These are phyloP conservation scores for Bostrychus sinensis DNA, from an alignment of 2,113 vertebrate species.

Conservation along the genomic window DNA sequence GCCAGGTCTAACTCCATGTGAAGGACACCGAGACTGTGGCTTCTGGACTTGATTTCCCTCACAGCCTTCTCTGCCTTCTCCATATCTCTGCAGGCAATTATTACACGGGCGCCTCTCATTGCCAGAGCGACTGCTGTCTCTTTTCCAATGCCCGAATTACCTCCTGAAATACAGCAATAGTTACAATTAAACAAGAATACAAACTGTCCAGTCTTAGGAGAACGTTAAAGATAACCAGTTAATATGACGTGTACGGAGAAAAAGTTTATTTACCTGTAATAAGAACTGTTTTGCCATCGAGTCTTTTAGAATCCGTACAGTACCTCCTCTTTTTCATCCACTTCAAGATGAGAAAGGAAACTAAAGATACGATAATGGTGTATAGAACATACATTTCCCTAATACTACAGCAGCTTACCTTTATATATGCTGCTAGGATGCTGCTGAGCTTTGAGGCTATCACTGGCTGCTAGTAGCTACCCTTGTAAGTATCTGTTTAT, in stretches of 20 bases:
- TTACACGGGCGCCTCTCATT: slow-evolving; percentile 77
- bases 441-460: slow-evolving; percentile 15
- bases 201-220: no score
- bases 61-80: slow-evolving; percentile 74
- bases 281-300: slow-evolving; percentile 83
- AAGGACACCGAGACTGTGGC: slow-evolving; percentile 73
- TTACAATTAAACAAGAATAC: not conserved
- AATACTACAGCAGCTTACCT: not conserved
- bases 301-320: slow-evolving; percentile 77
- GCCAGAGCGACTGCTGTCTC: slow-evolving; percentile 80
- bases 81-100: slow-evolving; percentile 76
- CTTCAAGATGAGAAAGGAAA: slow-evolving; percentile 75
- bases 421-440: not conserved
- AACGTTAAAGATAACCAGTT: not conserved
- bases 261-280: slow-evolving; percentile 76
- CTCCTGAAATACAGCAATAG: slow-evolving; percentile 60
- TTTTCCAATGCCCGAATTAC: slow-evolving; percentile 79
- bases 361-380: slow-evolving; percentile 71
- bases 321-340: slow-evolving; percentile 79
- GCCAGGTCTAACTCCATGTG: slow-evolving; percentile 80
- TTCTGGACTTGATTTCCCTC: slow-evolving; percentile 75
- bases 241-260: not conserved
- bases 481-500: not conserved
- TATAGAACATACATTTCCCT: slow-evolving; percentile 76
- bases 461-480: not conserved